These are phyloP conservation scores for Ophraella communa DNA, from an alignment of 2,888 invertebrate genomes.

Conservation along the genomic window DNA sequence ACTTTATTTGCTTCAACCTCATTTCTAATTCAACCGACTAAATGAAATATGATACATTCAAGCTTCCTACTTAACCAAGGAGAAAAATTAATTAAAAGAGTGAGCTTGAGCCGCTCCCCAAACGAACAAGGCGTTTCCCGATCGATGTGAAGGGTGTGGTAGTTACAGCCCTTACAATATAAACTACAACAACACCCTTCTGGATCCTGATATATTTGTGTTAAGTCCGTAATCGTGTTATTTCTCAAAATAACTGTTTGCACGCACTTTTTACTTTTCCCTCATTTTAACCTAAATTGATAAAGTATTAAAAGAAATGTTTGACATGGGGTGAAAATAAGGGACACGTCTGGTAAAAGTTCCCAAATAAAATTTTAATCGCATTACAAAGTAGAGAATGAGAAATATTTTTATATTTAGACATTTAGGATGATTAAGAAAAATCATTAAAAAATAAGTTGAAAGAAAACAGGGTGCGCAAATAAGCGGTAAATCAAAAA, in stretches of 20 bases:
- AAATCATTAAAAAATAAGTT: too few relatives aligned
- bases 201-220: constrained; percentile 19
- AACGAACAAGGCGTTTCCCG: constrained; percentile 40
- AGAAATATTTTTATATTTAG: too few relatives aligned
- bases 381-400: too few relatives aligned
- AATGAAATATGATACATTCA: not conserved
- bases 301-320: not conserved
- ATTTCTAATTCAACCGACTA: not conserved
- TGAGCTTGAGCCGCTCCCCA: constrained; percentile 37
- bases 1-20: not conserved
- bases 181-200: constrained; percentile 20
- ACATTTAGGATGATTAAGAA: too few relatives aligned
- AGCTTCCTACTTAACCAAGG: not conserved
- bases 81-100: constrained; percentile 24
- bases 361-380: too few relatives aligned
- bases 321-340: not conserved
- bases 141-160: constrained; percentile 45
- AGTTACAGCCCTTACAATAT: constrained; percentile 38
- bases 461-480: too few relatives aligned
- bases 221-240: constrained; percentile 8
- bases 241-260: constrained; percentile 20
- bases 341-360: too few relatives aligned
- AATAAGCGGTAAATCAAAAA: too few relatives aligned
- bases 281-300: not conserved
- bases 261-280: constrained; percentile 19